phyloP scores from a whole-genome alignment of 2,113 vertebrate genomes.

The Toxotes chatareus region DNA sequence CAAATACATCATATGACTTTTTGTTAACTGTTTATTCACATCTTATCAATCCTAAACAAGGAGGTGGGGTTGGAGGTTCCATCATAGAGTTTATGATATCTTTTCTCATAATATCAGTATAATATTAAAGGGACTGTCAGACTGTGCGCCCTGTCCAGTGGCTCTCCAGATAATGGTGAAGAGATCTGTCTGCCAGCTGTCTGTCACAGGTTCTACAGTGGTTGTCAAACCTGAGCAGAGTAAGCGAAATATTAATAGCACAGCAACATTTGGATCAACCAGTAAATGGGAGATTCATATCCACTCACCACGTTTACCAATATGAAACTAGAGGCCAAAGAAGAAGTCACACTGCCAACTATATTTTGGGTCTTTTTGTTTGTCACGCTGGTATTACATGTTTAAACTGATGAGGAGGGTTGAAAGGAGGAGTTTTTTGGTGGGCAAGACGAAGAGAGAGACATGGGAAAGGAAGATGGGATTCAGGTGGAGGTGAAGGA shows the following conservation, averaged over 20 bases:
- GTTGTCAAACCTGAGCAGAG: neutral
- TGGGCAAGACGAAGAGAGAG: neutral
- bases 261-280: neutral
- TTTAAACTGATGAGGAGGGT: neutral
- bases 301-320: neutral
- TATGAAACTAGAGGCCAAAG: neutral
- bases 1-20: no score
- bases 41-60: no score
- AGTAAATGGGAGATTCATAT: neutral
- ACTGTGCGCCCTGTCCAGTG: conserved; percentile 19
- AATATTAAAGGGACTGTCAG: conserved; percentile 39
- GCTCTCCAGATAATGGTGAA: conserved; percentile 16
- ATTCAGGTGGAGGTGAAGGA: conserved; percentile 4
- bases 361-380: neutral
- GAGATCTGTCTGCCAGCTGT: conserved; percentile 20
- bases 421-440: neutral
- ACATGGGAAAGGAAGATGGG: neutral
- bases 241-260: conserved; percentile 9
- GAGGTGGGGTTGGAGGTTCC: no score
- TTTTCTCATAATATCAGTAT: conserved; percentile 12
- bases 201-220: conserved; percentile 17
- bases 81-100: no score
- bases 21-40: no score
- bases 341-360: neutral
- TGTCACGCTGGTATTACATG: neutral